Conservation (phyloP, 2,113 vertebrate species). For the Periophthalmus modestus region DNA sequence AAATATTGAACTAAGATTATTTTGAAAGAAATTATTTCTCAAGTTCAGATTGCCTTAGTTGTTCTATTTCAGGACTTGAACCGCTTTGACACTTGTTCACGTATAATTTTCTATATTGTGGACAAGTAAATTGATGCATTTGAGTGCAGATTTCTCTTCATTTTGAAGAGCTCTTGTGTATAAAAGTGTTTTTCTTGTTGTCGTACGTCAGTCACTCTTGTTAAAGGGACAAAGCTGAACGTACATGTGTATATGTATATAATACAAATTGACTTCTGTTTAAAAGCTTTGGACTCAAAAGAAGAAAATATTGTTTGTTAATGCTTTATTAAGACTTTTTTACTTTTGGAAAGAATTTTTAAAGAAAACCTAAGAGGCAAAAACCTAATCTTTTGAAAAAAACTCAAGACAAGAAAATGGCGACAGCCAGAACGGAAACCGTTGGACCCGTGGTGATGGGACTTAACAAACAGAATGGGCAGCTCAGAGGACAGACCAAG, state of each 20-base stretch:
- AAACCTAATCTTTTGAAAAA: conserved; percentile 44
- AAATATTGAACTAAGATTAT: conserved; percentile 59
- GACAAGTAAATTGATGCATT: conserved; percentile 74
- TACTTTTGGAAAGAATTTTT: conserved; percentile 69
- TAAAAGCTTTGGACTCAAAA: conserved; percentile 60
- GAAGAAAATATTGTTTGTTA: conserved; percentile 72
- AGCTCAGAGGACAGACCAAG: conserved; percentile 76
- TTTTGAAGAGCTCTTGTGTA: conserved; percentile 78
- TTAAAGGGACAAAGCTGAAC: conserved; percentile 71
- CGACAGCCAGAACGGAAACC: conserved; percentile 75
- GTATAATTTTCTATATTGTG: conserved; percentile 82
- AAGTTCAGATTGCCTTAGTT: conserved; percentile 76
- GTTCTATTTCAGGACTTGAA: conserved; percentile 77
- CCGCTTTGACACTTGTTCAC: conserved; percentile 71
- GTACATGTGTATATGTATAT: conserved; percentile 76
- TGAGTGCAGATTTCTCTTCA: conserved; percentile 80
- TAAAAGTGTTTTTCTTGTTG: conserved; percentile 42
- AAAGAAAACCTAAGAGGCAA: conserved; percentile 56
- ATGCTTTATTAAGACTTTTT: conserved; percentile 72
- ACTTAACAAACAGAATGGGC: conserved; percentile 79
- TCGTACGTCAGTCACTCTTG: conserved; percentile 72
- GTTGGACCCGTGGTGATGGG: conserved; percentile 72
- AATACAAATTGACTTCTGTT: conserved; percentile 59
- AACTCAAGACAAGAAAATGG: conserved; percentile 57
- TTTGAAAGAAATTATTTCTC: conserved; percentile 59